Evolutionary conservation across 2,797 vertebrate species (phyloP).

Genomic region (Bucorvus abyssinicus): DNA sequence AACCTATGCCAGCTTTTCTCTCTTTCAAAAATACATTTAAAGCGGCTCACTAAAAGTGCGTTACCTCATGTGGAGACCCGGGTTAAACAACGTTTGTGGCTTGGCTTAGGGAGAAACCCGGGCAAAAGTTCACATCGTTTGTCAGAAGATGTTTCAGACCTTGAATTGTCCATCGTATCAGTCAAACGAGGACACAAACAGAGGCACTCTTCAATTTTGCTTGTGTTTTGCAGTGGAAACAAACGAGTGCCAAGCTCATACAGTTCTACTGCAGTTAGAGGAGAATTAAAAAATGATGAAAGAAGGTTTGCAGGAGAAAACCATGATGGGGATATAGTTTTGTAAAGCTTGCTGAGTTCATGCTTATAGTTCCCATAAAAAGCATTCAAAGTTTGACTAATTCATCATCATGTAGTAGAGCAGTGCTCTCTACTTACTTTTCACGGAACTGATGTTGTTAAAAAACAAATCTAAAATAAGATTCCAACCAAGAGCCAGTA

Average conservation of each 20-base stretch:
- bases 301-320: not conserved
- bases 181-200: not conserved
- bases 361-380: not conserved
- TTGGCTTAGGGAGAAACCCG: not conserved
- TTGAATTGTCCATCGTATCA: not conserved
- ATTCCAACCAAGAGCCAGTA: not conserved
- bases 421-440: not conserved
- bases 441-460: not conserved
- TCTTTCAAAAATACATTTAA: not conserved
- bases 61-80: not conserved
- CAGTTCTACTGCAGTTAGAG: not conserved
- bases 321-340: not conserved
- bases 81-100: not conserved
- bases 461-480: not conserved
- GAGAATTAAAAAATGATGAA: not conserved
- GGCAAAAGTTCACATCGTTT: not conserved
- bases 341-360: not conserved
- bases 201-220: not conserved
- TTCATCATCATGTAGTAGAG: not conserved
- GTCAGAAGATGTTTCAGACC: not conserved
- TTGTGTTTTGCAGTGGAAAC: not conserved
- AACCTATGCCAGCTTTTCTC: not conserved
- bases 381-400: not conserved
- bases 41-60: not conserved
- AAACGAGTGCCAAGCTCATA: not conserved